These are phyloP conservation scores for Pseudochirops cupreus DNA, from an alignment of 2,797 vertebrate genomes.

Conservation along the genomic window DNA sequence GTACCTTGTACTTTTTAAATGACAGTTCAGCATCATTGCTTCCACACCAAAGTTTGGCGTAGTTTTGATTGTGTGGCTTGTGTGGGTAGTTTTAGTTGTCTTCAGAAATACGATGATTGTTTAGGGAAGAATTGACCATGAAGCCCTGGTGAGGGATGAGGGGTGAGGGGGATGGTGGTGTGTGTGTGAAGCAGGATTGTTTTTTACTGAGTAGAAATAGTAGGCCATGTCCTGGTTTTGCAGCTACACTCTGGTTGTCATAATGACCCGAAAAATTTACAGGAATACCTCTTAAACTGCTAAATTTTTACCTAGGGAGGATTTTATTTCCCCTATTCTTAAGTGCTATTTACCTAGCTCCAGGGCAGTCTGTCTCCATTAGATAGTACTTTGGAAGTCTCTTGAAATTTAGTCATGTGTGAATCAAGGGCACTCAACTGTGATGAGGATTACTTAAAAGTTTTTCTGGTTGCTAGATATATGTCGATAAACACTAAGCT, in stretches of 20 bases:
- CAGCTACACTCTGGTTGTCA: slow-evolving; percentile 17
- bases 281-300: slow-evolving; percentile 5
- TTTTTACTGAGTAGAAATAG: not conserved
- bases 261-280: slow-evolving; percentile 41
- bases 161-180: too few species aligned
- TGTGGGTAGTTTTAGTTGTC: not conserved
- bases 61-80: not conserved
- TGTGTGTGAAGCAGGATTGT: not conserved
- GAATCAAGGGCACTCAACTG: slow-evolving; percentile 21
- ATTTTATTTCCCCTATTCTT: slow-evolving; percentile 24
- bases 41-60: not conserved
- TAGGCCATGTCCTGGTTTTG: not conserved
- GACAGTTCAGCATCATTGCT: not conserved
- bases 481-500: not conserved
- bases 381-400: slow-evolving; percentile 33
- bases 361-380: slow-evolving; percentile 25
- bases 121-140: not conserved
- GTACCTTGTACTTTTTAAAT: not conserved
- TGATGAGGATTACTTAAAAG: slow-evolving; percentile 7
- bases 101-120: not conserved
- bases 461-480: slow-evolving; percentile 6
- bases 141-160: not conserved
- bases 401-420: slow-evolving; percentile 16
- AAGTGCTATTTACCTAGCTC: slow-evolving; percentile 53
- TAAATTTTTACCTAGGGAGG: slow-evolving; percentile 41